phyloP scores from a whole-genome alignment of 2,113 vertebrate genomes.

The Peucedramus taeniatus region DNA sequence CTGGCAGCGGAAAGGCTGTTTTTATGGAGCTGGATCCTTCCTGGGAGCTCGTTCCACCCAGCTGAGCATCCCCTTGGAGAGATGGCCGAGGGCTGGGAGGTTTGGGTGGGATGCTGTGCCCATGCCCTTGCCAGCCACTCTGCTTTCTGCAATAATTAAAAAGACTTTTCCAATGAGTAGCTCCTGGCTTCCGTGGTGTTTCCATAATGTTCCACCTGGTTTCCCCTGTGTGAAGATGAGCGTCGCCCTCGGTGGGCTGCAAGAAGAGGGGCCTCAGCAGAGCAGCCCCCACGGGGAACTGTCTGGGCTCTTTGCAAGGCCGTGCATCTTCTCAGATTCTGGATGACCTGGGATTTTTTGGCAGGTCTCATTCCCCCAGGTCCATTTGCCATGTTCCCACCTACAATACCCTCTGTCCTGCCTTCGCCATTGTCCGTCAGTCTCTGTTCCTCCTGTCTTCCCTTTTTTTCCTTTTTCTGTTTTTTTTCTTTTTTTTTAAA shows the following conservation, averaged over 20 bases:
- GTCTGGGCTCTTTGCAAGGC: neutral
- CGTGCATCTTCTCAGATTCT: neutral
- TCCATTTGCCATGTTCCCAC: neutral
- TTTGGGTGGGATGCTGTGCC: neutral
- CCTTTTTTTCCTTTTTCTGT: neutral
- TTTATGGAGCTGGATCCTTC: neutral
- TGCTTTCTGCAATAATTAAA: conserved; percentile 36
- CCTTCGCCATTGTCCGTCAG: neutral
- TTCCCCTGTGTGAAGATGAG: neutral
- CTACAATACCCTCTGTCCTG: neutral
- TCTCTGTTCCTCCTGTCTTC: neutral
- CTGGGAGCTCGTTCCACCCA: neutral
- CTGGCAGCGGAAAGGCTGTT: neutral
- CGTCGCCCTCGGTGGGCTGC: neutral
- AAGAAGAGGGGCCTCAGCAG: neutral
- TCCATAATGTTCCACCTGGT: neutral
- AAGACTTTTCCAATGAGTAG: neutral
- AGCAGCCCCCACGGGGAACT: neutral
- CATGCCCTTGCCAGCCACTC: neutral
- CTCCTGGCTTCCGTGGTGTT: conserved; percentile 2
- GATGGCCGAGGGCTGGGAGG: neutral
- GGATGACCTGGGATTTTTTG: neutral
- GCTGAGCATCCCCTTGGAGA: neutral
- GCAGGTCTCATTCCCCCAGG: neutral
- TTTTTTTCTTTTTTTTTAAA: neutral